phyloP scores from a whole-genome alignment of 2,797 vertebrate species.

The Sebastes jordani region DNA sequence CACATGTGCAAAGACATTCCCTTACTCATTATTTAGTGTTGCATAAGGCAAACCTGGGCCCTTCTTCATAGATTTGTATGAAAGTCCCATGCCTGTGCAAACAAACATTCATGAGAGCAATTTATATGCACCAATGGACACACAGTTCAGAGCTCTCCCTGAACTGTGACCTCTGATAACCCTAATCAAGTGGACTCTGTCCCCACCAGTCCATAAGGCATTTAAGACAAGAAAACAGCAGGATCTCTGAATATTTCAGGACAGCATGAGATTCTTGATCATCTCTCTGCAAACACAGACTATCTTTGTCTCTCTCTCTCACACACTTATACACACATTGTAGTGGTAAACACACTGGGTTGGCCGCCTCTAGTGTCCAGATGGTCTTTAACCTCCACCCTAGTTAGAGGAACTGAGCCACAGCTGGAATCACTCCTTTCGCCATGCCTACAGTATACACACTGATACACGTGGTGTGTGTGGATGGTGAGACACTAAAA shows the following conservation, averaged over 20 bases:
- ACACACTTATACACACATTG: slow-evolving; percentile 22
- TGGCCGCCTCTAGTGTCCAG: slow-evolving; percentile 48
- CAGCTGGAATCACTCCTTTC: slow-evolving; percentile 33
- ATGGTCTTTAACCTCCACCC: slow-evolving; percentile 58
- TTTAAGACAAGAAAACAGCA: slow-evolving; percentile 18
- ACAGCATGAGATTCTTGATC: slow-evolving; percentile 35
- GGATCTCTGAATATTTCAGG: slow-evolving; percentile 10
- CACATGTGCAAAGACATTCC: slow-evolving; percentile 17
- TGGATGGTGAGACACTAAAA: neutral
- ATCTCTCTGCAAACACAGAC: slow-evolving; percentile 26
- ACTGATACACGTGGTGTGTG: neutral
- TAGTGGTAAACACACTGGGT: slow-evolving; percentile 18
- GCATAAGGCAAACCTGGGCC: neutral
- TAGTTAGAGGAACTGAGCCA: slow-evolving; percentile 21
- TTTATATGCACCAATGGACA: neutral
- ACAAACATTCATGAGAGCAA: neutral
- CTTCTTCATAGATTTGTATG: neutral
- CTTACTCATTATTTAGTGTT: neutral
- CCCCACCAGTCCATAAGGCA: neutral
- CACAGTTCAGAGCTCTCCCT: neutral
- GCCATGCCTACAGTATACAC: neutral
- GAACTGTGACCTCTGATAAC: slow-evolving; percentile 15
- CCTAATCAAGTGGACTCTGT: slow-evolving; percentile 15
- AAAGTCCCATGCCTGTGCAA: neutral
- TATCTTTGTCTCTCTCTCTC: slow-evolving; percentile 15